A percentile compares a stretch with the other conserved stretches of the same genome.
These are phyloP conservation scores for Festucalex cinctus DNA, from an alignment of 2,113 vertebrate species.

Conservation along the genomic window DNA sequence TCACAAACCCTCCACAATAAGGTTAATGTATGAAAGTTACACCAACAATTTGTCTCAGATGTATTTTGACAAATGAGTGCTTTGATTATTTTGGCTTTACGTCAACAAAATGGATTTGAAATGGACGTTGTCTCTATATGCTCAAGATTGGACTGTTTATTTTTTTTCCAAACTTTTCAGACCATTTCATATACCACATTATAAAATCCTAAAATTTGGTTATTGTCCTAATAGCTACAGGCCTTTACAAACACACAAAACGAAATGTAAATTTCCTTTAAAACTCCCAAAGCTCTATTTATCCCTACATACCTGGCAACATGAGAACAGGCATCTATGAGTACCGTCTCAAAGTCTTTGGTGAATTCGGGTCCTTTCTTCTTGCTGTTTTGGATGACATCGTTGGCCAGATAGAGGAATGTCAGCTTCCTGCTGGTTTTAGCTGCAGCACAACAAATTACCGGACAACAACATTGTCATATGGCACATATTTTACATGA, in stretches of 20 bases:
- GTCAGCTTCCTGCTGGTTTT: slow-evolving; percentile 92
- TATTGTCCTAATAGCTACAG: too few relatives aligned
- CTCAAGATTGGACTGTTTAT: too few relatives aligned
- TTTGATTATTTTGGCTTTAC: too few relatives aligned
- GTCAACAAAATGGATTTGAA: too few relatives aligned
- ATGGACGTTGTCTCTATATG: too few relatives aligned
- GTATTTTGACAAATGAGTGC: too few relatives aligned
- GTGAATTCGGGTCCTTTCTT: slow-evolving; percentile 98
- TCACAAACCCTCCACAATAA: too few relatives aligned
- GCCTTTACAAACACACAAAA: neutral
- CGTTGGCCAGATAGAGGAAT: slow-evolving; percentile 95
- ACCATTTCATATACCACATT: too few relatives aligned
- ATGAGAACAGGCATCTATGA: slow-evolving; percentile 95
- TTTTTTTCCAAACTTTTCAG: neutral
- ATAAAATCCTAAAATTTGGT: too few relatives aligned
- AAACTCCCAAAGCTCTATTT: neutral
- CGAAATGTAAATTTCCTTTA: neutral
- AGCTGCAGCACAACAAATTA: slow-evolving; percentile 67
- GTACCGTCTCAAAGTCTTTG: slow-evolving; percentile 91
- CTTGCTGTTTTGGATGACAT: slow-evolving; percentile 99
- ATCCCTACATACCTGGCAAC: slow-evolving; percentile 83
- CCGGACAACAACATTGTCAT: neutral
- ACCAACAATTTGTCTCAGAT: too few relatives aligned
- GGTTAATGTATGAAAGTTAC: too few relatives aligned
- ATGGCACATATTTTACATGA: neutral